A percentile compares a stretch with the other conserved stretches of the same genome.
These are phyloP conservation scores for Anadara kagoshimensis DNA, from an alignment of 1,140 invertebrate species.

Conservation along the genomic window DNA sequence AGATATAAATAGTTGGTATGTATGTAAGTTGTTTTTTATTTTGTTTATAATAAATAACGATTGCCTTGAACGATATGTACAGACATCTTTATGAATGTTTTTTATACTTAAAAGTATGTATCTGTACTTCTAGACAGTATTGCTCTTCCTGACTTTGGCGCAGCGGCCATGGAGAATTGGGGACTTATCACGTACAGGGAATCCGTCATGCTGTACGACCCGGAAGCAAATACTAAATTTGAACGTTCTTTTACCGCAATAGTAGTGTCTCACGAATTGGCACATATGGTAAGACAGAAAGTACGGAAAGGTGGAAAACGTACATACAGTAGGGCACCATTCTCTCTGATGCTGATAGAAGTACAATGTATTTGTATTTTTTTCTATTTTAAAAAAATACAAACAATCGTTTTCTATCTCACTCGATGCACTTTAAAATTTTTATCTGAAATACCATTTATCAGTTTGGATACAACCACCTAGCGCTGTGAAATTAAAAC, in stretches of 20 bases:
- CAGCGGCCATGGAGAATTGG: slow-evolving; percentile 98
- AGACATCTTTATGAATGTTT: no score
- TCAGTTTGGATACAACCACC: no score
- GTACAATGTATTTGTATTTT: background rate
- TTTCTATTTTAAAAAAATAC: background rate
- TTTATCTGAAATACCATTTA: no score
- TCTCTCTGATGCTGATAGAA: background rate
- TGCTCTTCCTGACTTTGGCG: slow-evolving; percentile 95
- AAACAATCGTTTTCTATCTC: background rate
- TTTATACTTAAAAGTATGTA: no score
- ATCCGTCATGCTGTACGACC: slow-evolving; percentile 84
- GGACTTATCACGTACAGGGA: slow-evolving; percentile 90
- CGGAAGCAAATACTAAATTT: slow-evolving; percentile 27
- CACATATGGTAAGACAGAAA: slow-evolving; percentile 77
- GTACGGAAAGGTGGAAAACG: no score
- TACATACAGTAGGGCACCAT: background rate
- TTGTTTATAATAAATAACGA: no score
- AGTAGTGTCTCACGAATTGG: slow-evolving; percentile 86
- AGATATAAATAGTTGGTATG: no score
- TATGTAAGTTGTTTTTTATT: no score
- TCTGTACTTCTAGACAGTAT: slow-evolving; percentile 82
- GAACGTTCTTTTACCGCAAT: slow-evolving; percentile 82
- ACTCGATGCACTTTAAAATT: no score
- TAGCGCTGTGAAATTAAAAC: no score
- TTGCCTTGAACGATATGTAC: no score